Conservation (phyloP, 2,113 vertebrate genomes). For the Fregata magnificens region DNA sequence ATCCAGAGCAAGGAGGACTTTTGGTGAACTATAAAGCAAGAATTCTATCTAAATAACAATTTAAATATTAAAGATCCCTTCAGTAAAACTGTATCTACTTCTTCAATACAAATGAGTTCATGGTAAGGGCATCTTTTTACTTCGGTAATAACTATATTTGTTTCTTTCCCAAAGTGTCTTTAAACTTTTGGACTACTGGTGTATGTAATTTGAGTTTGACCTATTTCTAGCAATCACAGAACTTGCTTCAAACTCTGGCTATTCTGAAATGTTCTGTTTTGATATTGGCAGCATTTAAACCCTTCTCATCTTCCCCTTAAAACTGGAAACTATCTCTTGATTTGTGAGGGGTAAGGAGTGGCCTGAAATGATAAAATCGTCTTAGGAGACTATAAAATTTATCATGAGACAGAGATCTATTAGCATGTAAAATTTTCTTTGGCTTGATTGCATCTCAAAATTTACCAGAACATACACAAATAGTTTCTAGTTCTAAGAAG, state of each 20-base stretch:
- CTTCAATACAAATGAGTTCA: neutral
- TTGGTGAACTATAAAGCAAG: neutral
- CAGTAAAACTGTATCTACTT: neutral
- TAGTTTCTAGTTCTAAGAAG: constrained; percentile 61
- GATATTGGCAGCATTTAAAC: constrained; percentile 17
- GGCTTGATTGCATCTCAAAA: constrained; percentile 32
- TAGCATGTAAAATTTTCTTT: constrained; percentile 22
- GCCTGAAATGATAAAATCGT: constrained; percentile 4
- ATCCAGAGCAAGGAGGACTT: neutral
- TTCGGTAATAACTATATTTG: neutral
- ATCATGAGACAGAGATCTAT: neutral
- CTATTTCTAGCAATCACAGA: constrained; percentile 16
- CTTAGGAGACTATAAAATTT: constrained; percentile 10
- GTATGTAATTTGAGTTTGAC: neutral
- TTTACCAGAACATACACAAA: constrained; percentile 54
- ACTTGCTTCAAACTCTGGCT: neutral
- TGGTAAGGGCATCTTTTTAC: neutral
- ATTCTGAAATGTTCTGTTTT: neutral
- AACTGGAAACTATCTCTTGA: constrained; percentile 14
- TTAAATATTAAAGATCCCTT: neutral
- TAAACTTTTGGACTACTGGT: neutral
- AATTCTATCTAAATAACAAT: neutral
- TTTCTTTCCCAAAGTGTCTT: neutral
- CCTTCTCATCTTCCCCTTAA: constrained; percentile 1
- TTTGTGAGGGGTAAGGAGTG: neutral